Conservation (phyloP, 2,888 invertebrate genomes). For the Crepidodera aurea region DNA sequence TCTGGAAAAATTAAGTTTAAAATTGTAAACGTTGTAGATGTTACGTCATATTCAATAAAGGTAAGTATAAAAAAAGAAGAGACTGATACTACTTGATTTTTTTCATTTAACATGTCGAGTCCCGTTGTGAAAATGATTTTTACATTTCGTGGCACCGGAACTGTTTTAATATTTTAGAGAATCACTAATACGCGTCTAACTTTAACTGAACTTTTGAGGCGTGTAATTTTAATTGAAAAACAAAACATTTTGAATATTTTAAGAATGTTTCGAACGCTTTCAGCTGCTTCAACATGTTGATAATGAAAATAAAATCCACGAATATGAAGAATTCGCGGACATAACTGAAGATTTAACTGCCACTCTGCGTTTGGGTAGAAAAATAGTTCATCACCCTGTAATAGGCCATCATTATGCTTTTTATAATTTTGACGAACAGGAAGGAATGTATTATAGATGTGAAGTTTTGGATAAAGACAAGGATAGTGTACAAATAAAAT, state of each 20-base stretch:
- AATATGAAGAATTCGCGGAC: slow-evolving; percentile 32
- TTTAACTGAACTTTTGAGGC: too few relatives aligned
- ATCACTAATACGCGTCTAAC: too few relatives aligned
- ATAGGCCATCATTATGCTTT: slow-evolving; percentile 42
- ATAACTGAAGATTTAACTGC: slow-evolving; percentile 32
- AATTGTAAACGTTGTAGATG: slow-evolving; percentile 67
- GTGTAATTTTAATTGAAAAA: too few relatives aligned
- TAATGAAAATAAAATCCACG: slow-evolving; percentile 30
- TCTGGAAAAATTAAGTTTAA: slow-evolving; percentile 67
- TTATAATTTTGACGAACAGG: slow-evolving; percentile 40
- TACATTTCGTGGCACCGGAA: too few relatives aligned
- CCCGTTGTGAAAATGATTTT: too few relatives aligned
- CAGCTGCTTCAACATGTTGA: slow-evolving; percentile 41
- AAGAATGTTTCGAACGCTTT: neutral
- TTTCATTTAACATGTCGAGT: neutral
- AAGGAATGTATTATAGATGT: slow-evolving; percentile 41
- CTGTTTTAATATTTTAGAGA: too few relatives aligned
- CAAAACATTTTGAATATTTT: too few relatives aligned
- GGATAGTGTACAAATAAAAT: slow-evolving; percentile 62
- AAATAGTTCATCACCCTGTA: slow-evolving; percentile 23
- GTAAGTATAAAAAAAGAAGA: slow-evolving; percentile 52
- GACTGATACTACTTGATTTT: neutral
- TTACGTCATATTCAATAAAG: slow-evolving; percentile 65
- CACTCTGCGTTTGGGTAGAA: slow-evolving; percentile 23
- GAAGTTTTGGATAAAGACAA: slow-evolving; percentile 42